A percentile compares a stretch with the other conserved stretches of the same genome.
Conservation (phyloP, 2,888 invertebrate genomes). For the Elmis aenea region DNA sequence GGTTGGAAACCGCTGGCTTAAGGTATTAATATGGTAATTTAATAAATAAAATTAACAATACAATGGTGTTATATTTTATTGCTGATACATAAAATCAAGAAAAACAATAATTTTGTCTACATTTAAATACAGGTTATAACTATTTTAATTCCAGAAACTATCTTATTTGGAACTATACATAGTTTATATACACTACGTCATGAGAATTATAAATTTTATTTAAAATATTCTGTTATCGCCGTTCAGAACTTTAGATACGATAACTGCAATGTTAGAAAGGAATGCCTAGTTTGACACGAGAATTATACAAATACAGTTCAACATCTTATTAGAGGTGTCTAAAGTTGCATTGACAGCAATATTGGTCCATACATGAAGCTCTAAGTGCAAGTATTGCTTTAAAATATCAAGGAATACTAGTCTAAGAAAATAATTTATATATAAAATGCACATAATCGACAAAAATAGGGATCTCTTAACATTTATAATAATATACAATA, state of each 20-base stretch:
- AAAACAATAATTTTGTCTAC: constrained; percentile 34
- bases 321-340: too few species aligned
- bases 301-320: too few species aligned
- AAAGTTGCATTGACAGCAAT: constrained; percentile 21
- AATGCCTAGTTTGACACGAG: too few species aligned
- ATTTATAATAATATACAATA: constrained; percentile 29
- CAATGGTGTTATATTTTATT: constrained; percentile 26
- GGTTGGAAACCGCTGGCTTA: too few species aligned
- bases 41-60: too few species aligned
- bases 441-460: constrained; percentile 29
- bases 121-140: constrained; percentile 1
- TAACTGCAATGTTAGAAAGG: too few species aligned
- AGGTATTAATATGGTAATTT: too few species aligned
- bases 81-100: constrained; percentile 36
- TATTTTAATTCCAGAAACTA: background rate
- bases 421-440: constrained; percentile 26
- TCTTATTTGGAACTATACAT: background rate
- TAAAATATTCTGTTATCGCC: constrained; percentile 1
- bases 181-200: constrained; percentile 2
- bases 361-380: constrained; percentile 34
- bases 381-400: constrained; percentile 37
- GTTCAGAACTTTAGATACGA: too few species aligned
- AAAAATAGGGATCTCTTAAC: constrained; percentile 34
- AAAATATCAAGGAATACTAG: constrained; percentile 27
- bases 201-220: background rate